Evolutionary conservation across 2,797 vertebrate genomes (phyloP).

Genomic region (Rachycentron canadum): DNA sequence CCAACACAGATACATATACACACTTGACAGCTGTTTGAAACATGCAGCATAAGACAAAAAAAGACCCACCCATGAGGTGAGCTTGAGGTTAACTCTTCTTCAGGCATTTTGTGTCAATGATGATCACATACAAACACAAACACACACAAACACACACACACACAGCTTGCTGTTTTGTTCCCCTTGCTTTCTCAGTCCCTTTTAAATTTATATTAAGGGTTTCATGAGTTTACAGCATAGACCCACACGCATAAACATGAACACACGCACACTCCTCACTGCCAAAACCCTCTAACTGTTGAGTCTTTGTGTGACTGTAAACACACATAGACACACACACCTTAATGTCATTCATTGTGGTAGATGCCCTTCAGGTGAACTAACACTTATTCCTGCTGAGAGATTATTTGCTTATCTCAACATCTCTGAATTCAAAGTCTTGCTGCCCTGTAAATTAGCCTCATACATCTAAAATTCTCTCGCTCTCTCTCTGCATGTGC

Average conservation of each 20-base stretch:
- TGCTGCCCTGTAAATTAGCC: slow-evolving; percentile 16
- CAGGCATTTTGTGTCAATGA: slow-evolving; percentile 65
- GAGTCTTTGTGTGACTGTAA: slow-evolving; percentile 44
- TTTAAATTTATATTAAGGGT: slow-evolving; percentile 35
- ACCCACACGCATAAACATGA: slow-evolving; percentile 23
- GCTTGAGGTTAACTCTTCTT: slow-evolving; percentile 68
- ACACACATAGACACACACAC: slow-evolving; percentile 36
- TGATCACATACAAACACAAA: slow-evolving; percentile 37
- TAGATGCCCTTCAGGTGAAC: slow-evolving; percentile 41
- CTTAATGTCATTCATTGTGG: slow-evolving; percentile 22
- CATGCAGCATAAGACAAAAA: slow-evolving; percentile 51
- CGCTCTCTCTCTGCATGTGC: slow-evolving; percentile 19
- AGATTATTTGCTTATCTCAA: slow-evolving; percentile 54
- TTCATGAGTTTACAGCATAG: slow-evolving; percentile 42
- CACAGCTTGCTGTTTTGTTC: slow-evolving; percentile 12
- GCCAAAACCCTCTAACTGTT: slow-evolving; percentile 31
- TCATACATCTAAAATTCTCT: slow-evolving; percentile 11
- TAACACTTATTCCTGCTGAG: slow-evolving; percentile 68
- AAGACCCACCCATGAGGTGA: slow-evolving; percentile 78
- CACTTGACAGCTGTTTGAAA: slow-evolving; percentile 69
- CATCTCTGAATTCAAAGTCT: slow-evolving; percentile 20
- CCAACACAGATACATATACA: slow-evolving; percentile 26
- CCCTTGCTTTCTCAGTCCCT: slow-evolving; percentile 25
- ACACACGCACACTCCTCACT: slow-evolving; percentile 26
- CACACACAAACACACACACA: slow-evolving; percentile 33